phyloP scores from a whole-genome alignment of 2,888 invertebrate species.

The Ornithoptera priamus region DNA sequence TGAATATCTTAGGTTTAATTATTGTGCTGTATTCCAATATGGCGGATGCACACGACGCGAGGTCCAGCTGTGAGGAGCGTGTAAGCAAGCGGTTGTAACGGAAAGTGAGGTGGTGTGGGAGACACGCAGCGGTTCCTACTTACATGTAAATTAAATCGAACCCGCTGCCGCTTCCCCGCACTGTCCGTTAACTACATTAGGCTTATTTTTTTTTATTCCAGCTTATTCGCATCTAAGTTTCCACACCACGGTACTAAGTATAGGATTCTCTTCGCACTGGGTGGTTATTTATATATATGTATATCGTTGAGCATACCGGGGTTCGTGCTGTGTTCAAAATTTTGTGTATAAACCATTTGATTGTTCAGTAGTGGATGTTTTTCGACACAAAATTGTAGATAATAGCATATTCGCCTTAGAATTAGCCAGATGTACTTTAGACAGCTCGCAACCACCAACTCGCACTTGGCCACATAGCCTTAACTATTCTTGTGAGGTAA shows the following conservation, averaged over 20 bases:
- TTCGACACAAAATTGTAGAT: slow-evolving; percentile 75
- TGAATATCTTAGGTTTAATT: slow-evolving; percentile 76
- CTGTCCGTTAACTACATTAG: slow-evolving; percentile 41
- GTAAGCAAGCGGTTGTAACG: slow-evolving; percentile 2
- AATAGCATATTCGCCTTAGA: slow-evolving; percentile 74
- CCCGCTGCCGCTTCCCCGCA: slow-evolving; percentile 30
- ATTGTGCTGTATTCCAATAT: slow-evolving; percentile 69
- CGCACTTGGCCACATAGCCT: no score
- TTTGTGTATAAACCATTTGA: slow-evolving; percentile 58
- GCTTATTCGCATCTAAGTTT: slow-evolving; percentile 62
- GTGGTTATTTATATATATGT: slow-evolving; percentile 58
- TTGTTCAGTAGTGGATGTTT: slow-evolving; percentile 23
- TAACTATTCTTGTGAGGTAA: no score
- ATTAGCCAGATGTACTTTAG: slow-evolving; percentile 56
- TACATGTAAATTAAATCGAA: slow-evolving; percentile 14
- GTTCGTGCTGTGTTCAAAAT: slow-evolving; percentile 63
- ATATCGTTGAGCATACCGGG: slow-evolving; percentile 52
- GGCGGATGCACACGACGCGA: slow-evolving; percentile 39
- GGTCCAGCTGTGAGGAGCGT: slow-evolving; percentile 28
- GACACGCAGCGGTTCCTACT: slow-evolving; percentile 29
- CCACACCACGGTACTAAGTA: slow-evolving; percentile 67
- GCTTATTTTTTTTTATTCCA: slow-evolving; percentile 60
- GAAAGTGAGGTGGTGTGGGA: slow-evolving; percentile 13
- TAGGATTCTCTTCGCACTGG: slow-evolving; percentile 62
- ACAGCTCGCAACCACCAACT: no score